Percentiles rank a stretch among this genome's conserved stretches.
These are phyloP conservation scores for Spinibarbus caldwelli DNA, from an alignment of 2,797 vertebrate species.

Conservation along the genomic window DNA sequence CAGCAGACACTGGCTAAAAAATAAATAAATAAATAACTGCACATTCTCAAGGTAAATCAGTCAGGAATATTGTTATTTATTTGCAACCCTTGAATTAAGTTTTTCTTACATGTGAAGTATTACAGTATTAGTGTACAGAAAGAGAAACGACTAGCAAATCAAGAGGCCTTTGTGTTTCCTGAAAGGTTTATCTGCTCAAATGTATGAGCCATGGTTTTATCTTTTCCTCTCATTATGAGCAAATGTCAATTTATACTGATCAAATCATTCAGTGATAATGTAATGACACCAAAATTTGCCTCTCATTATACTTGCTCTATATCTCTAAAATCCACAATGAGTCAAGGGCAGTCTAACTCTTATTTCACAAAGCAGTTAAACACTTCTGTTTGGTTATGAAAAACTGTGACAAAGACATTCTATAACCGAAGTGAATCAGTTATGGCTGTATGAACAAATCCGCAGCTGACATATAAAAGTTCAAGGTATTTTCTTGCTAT, in stretches of 20 bases:
- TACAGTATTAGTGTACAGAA: neutral
- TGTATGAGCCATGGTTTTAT: constrained; percentile 9
- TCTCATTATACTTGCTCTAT: neutral
- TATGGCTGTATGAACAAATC: neutral
- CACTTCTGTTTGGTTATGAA: neutral
- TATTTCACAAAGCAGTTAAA: neutral
- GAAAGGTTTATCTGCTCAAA: constrained; percentile 24
- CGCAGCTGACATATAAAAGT: neutral
- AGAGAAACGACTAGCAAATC: neutral
- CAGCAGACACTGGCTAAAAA: neutral
- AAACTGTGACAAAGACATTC: neutral
- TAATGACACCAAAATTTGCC: constrained; percentile 20
- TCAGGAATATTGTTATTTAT: neutral
- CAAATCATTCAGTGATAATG: constrained; percentile 5
- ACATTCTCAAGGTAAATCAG: neutral
- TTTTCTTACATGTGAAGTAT: neutral
- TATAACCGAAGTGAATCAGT: neutral
- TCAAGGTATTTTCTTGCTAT: neutral
- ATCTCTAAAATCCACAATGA: neutral
- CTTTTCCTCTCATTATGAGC: neutral
- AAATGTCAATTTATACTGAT: constrained; percentile 27
- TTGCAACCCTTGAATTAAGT: neutral
- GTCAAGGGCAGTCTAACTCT: neutral
- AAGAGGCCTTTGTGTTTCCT: constrained; percentile 1
- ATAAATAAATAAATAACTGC: too few relatives aligned